phyloP scores from a whole-genome alignment of 2,113 vertebrate species.

The Perca fluviatilis region DNA sequence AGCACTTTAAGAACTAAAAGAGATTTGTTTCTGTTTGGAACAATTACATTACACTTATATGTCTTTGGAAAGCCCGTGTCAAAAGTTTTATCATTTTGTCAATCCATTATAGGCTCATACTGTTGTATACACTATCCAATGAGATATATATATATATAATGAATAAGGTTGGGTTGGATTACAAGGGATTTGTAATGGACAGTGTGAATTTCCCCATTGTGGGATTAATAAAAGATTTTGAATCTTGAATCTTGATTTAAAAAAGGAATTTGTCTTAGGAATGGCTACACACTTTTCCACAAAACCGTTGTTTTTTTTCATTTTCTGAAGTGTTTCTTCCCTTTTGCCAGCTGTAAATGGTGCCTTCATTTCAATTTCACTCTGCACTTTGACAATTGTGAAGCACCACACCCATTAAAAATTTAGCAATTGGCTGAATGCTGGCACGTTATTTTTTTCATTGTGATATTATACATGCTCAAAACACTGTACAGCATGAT shows the following conservation, averaged over 20 bases:
- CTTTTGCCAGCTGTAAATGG: not conserved
- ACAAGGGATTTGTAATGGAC: not conserved
- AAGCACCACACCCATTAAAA: not conserved
- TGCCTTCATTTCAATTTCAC: not conserved
- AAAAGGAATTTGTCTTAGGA: not conserved
- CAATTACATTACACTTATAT: not conserved
- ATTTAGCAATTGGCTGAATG: not conserved
- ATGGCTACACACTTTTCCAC: not conserved
- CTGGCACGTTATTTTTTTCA: not conserved
- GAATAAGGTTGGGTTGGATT: not conserved
- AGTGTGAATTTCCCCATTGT: no score
- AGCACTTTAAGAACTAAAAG: not conserved
- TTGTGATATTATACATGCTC: not conserved
- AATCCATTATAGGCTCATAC: not conserved
- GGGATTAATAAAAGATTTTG: no score
- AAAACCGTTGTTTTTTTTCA: not conserved
- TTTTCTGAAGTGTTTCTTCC: conserved; percentile 4
- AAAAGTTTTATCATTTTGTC: not conserved
- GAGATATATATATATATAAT: not conserved
- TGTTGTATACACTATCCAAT: not conserved
- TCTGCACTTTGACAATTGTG: not conserved
- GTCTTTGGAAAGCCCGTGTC: not conserved
- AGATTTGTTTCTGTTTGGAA: not conserved
- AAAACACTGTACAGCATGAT: not conserved
- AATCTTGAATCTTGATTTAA: no score